Percentiles rank a stretch among this genome's conserved stretches.
Conservation (phyloP, 2,888 invertebrate species). For the Germaria angustata region DNA sequence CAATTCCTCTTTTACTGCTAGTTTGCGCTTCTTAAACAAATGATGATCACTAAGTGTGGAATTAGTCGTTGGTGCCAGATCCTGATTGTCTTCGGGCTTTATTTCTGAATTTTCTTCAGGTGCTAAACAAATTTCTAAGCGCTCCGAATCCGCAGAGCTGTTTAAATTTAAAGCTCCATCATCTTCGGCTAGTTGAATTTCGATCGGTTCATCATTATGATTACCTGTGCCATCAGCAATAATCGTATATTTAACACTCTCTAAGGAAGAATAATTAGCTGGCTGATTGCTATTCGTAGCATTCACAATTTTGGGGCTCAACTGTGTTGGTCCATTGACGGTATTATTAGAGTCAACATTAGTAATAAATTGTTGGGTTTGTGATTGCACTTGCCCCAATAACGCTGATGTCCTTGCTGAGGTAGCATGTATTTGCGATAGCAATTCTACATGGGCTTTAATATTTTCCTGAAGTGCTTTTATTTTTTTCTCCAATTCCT, state of each 20-base stretch:
- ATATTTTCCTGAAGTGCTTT: slow-evolving; percentile 72
- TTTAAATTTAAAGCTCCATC: slow-evolving; percentile 72
- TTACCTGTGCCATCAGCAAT: slow-evolving; percentile 66
- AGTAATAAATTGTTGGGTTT: neutral
- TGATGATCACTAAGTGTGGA: too few species aligned
- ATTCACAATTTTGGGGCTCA: slow-evolving; percentile 18
- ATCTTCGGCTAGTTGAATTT: slow-evolving; percentile 71
- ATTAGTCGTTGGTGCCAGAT: too few species aligned
- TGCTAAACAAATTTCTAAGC: slow-evolving; percentile 74
- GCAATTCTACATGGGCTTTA: slow-evolving; percentile 71
- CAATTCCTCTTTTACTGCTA: too few species aligned
- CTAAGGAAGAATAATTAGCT: slow-evolving; percentile 6
- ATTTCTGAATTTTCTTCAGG: slow-evolving; percentile 66
- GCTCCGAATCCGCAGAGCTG: slow-evolving; percentile 73
- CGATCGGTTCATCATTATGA: slow-evolving; percentile 71
- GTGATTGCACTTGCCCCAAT: slow-evolving; percentile 30
- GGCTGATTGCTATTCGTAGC: slow-evolving; percentile 54
- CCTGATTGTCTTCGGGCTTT: too few species aligned
- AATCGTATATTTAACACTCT: slow-evolving; percentile 70
- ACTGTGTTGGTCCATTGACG: slow-evolving; percentile 29
- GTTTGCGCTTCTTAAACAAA: too few species aligned
- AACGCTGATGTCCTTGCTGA: neutral
- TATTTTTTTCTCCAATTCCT: slow-evolving; percentile 70
- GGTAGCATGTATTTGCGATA: slow-evolving; percentile 68
- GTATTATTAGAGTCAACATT: neutral